Base-by-base conservation (phyloP, 1,140 invertebrate genomes). In the Drosophila neocordata region DNA sequence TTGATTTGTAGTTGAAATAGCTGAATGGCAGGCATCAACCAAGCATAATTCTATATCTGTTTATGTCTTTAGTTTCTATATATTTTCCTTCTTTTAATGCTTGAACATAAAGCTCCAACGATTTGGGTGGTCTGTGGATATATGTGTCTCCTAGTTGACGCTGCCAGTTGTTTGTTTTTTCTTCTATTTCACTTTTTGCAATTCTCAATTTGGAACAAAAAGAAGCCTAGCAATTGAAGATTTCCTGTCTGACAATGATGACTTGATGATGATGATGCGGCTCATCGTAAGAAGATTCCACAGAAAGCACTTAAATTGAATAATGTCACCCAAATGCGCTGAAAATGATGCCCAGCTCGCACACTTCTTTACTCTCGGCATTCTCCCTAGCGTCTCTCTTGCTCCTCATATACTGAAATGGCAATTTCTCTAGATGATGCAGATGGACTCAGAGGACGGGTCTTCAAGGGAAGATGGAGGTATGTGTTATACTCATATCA, bases 1-100 rank as follows among this genome's bases (percentile, higher is more conserved):
- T 83, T 83, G 79, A 82, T 83, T 83, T 82, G 79, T 82, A 83
- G 83, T 82, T 82, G 79, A 74, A 82, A 73, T 59, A 61, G 60
- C 61, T 55, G 15, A 61, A 59, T 51, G 55, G 56, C 71, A 73
- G 38, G 15, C 57, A 22, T 48, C 35, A 15, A 11, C 57, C 15
- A 22, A 64, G 74, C 79, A 77, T 73, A 74, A 77, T 82, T 80
- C 13, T 80, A 58, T 64, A 66, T 70, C 75, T 78, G 79, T 82
- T 82, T 68, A 69, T 74, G 61, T 57, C 41, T 48, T 48, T 48
- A 48, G 12, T 57, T 15, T 57, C 5, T 56, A 27, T 34, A 6
- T 52, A 18, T 52, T 24, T 24, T 24, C 4, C 4, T 24, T 24
- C 22, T 1, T 63, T 53, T 65, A 15, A 5, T 56, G 9, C n/a